Conservation (phyloP, 2,797 vertebrate species). For the Carduelis carduelis region DNA sequence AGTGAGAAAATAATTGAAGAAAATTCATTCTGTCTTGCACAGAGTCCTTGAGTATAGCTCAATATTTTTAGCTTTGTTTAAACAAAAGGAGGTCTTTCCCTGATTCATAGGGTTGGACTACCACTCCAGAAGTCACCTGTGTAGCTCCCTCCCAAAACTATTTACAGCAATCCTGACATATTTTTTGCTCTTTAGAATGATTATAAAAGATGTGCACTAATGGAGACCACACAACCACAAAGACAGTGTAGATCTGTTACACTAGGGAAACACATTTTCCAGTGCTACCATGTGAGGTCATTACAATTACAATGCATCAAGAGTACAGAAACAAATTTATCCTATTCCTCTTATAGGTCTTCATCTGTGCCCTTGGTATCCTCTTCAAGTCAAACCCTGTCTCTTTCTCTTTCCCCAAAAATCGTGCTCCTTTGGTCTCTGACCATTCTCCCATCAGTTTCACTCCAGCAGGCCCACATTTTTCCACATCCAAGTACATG, state of each 20-base stretch:
- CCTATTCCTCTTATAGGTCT: neutral
- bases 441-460: neutral
- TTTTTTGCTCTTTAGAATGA: neutral
- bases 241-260: neutral
- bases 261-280: neutral
- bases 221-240: neutral
- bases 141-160: neutral
- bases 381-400: neutral
- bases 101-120: neutral
- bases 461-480: neutral
- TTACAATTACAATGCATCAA: neutral
- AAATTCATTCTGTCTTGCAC: neutral
- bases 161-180: neutral
- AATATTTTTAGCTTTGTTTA: neutral
- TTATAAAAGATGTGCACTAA: neutral
- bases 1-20: neutral
- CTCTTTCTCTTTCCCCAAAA: neutral
- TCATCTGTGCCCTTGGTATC: neutral
- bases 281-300: neutral
- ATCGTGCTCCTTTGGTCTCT: neutral
- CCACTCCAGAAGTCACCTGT: neutral
- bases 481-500: fast-evolving
- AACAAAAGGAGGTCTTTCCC: neutral
- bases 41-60: fast-evolving
- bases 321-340: neutral